Conservation (phyloP, 2,113 vertebrate species). For the Ginglymostoma cirratum region DNA sequence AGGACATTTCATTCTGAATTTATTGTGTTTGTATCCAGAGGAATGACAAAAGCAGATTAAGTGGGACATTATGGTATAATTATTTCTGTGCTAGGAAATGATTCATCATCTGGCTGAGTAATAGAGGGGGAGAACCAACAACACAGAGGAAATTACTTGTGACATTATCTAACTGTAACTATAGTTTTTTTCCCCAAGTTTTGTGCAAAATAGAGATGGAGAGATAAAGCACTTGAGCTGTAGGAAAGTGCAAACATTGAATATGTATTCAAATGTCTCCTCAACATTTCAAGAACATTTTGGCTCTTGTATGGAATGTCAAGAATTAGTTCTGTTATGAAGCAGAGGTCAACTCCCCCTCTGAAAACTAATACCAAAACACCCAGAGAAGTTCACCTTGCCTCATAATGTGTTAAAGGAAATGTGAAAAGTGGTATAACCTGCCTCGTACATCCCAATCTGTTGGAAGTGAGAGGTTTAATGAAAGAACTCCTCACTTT, state of each 20-base stretch:
- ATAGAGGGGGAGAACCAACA: not conserved
- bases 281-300: not conserved
- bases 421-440: too few relatives aligned
- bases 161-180: not conserved
- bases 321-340: not conserved
- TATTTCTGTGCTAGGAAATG: not conserved
- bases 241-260: not conserved
- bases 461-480: too few relatives aligned
- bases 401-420: too few relatives aligned
- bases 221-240: not conserved
- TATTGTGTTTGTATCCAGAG: not conserved
- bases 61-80: not conserved
- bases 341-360: not conserved
- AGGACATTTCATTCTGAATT: not conserved
- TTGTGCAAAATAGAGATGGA: not conserved
- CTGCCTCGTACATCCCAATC: too few relatives aligned
- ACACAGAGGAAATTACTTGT: not conserved
- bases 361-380: too few relatives aligned
- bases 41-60: not conserved
- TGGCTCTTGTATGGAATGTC: not conserved
- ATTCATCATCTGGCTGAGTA: conserved; percentile 4
- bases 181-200: not conserved
- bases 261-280: not conserved
- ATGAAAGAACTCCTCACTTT: too few relatives aligned
- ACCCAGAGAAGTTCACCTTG: too few relatives aligned